A percentile compares a stretch with the other conserved stretches of the same genome.
These are phyloP conservation scores for Pelobates fuscus DNA, from an alignment of 2,113 vertebrate genomes.

Conservation along the genomic window DNA sequence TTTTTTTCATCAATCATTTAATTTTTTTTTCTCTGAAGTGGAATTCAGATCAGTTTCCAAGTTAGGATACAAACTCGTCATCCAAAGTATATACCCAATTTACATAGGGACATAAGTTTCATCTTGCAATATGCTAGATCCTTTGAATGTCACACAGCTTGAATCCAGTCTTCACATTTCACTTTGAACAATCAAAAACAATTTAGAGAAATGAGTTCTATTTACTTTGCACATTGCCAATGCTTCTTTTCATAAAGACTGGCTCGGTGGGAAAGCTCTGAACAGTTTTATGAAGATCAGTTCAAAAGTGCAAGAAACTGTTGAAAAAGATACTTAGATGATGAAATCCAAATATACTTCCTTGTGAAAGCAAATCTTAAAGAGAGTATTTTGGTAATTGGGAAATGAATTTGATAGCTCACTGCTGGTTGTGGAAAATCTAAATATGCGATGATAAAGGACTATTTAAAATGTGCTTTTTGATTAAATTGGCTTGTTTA, in stretches of 20 bases:
- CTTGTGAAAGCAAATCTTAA: slow-evolving; percentile 12
- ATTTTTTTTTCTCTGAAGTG: background rate
- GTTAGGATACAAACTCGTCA: slow-evolving; percentile 13
- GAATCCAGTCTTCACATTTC: slow-evolving; percentile 43
- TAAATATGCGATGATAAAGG: slow-evolving; percentile 3
- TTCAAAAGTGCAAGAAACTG: slow-evolving; percentile 26
- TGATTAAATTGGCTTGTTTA: no score
- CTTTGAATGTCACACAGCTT: slow-evolving; percentile 49
- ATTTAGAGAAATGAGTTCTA: slow-evolving; percentile 47
- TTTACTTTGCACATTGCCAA: slow-evolving; percentile 24
- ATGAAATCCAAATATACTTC: slow-evolving; percentile 30
- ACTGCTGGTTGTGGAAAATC: slow-evolving; percentile 25
- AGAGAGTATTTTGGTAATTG: background rate
- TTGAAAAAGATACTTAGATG: slow-evolving; percentile 15
- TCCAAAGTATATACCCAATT: slow-evolving; percentile 20
- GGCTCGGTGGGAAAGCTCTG: slow-evolving; percentile 25
- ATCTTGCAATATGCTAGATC: slow-evolving; percentile 20
- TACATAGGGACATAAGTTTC: slow-evolving; percentile 33
- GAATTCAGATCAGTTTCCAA: slow-evolving; percentile 1
- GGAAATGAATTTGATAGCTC: slow-evolving; percentile 21
- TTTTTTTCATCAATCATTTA: background rate
- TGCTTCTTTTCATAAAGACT: slow-evolving; percentile 36
- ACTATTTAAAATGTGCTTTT: background rate
- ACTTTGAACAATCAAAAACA: slow-evolving; percentile 46
- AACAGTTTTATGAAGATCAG: slow-evolving; percentile 24